A percentile compares a stretch with the other conserved stretches of the same genome.
Evolutionary conservation across 2,797 vertebrate species (phyloP).

Genomic region (Acanthornis magna): DNA sequence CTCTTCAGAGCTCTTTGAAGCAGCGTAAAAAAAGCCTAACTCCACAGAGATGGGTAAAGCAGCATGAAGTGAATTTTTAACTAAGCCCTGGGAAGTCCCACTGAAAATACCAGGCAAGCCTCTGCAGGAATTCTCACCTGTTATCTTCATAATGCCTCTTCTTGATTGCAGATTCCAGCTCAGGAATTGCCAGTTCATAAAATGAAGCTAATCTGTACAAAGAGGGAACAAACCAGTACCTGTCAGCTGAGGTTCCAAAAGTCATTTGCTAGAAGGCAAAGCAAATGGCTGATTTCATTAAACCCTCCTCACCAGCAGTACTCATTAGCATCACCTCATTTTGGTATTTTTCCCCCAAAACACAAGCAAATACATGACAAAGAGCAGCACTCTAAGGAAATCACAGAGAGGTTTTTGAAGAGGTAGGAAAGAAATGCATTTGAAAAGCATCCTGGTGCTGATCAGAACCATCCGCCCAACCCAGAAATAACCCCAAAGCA

Average conservation of each 20-base stretch:
- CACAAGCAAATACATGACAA: not conserved
- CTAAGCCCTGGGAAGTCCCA: not conserved
- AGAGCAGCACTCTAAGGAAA: not conserved
- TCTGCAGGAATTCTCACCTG: slow-evolving; percentile 72
- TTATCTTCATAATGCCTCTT: slow-evolving; percentile 86
- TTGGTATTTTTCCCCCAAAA: not conserved
- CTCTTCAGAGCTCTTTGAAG: not conserved
- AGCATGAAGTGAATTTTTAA: not conserved
- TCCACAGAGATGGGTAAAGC: not conserved
- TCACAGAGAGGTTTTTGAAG: not conserved
- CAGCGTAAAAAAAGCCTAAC: not conserved
- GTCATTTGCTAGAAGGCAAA: not conserved
- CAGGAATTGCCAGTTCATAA: slow-evolving; percentile 87
- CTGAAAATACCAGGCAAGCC: not conserved
- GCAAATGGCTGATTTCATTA: not conserved
- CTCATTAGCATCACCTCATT: not conserved
- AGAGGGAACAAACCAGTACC: not conserved
- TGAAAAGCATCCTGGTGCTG: not conserved
- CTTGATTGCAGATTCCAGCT: slow-evolving; percentile 87
- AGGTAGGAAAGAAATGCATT: not conserved
- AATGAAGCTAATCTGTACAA: slow-evolving; percentile 85
- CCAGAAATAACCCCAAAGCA: not conserved
- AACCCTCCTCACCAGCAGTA: not conserved
- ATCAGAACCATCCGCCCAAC: not conserved
- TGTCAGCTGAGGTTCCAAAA: not conserved